Conservation (phyloP, 2,888 invertebrate species). For the Erpobdella octoculata region DNA sequence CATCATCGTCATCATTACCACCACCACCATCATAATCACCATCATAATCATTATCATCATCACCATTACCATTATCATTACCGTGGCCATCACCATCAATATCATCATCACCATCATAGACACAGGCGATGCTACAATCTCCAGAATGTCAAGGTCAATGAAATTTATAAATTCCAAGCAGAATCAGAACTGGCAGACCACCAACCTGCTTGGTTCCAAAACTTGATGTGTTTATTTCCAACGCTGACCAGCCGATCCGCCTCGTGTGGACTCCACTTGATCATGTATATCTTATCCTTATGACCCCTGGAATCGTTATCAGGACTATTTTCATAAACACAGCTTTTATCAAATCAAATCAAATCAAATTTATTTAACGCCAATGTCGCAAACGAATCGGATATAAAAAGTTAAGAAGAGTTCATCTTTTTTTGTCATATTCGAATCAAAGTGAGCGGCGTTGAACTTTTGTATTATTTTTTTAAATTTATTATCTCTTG, state of each 20-base stretch:
- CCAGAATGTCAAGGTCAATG: not conserved
- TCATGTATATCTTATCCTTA: constrained; percentile 53
- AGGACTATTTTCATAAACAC: too few species aligned
- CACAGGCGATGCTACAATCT: too few species aligned
- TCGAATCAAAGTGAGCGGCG: too few species aligned
- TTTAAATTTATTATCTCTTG: too few species aligned
- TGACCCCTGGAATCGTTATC: constrained; percentile 46
- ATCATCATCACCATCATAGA: constrained; percentile 11
- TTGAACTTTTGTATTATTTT: too few species aligned
- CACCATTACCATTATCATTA: not conserved
- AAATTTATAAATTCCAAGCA: not conserved
- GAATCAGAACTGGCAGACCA: not conserved
- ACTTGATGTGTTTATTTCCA: constrained; percentile 54
- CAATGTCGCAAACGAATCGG: too few species aligned
- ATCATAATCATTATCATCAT: constrained; percentile 26
- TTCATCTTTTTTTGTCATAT: too few species aligned
- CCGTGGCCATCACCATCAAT: not conserved
- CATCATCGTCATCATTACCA: constrained; percentile 27
- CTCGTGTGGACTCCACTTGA: constrained; percentile 53
- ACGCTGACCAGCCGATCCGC: constrained; percentile 50
- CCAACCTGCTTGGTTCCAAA: constrained; percentile 53
- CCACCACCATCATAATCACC: constrained; percentile 33
- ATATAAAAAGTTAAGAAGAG: too few species aligned
- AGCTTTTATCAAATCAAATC: too few species aligned
- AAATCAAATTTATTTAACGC: too few species aligned